phyloP scores from a whole-genome alignment of 1,140 invertebrate species.

The Diachasma alloeum region DNA sequence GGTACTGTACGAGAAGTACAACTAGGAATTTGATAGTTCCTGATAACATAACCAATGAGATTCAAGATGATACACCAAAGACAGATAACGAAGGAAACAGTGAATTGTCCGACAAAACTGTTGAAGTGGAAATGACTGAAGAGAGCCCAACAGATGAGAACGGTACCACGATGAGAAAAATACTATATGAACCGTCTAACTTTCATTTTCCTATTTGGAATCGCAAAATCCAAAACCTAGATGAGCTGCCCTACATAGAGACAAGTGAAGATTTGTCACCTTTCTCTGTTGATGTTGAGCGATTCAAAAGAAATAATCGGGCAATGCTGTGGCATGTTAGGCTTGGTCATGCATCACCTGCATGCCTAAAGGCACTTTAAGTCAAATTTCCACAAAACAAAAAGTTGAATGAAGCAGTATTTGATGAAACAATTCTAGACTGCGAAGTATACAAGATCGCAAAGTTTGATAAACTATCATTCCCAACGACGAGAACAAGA shows the following conservation, averaged over 20 bases:
- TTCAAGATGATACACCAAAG: neutral
- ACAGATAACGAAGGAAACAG: neutral
- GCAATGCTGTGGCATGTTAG: constrained; percentile 37
- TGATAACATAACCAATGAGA: neutral
- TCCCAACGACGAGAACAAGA: constrained; percentile 21
- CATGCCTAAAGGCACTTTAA: constrained; percentile 33
- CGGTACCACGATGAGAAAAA: neutral
- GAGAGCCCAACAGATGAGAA: neutral
- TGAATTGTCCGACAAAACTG: neutral
- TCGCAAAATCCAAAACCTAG: constrained; percentile 14
- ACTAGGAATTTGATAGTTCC: neutral
- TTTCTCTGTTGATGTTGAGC: constrained; percentile 14
- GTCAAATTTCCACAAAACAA: constrained; percentile 27
- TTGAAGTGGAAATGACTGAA: neutral
- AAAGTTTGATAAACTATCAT: constrained; percentile 35
- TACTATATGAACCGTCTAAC: constrained; percentile 16
- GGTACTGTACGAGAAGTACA: neutral
- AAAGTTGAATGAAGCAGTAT: constrained; percentile 16
- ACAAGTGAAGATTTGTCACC: neutral
- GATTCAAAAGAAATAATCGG: constrained; percentile 26
- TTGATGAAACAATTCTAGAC: no score
- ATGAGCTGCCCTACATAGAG: constrained; percentile 23
- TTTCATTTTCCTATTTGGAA: constrained; percentile 16
- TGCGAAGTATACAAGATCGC: constrained; percentile 31
- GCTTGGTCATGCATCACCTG: constrained; percentile 32